Evolutionary conservation across 2,797 vertebrate genomes (phyloP), one percentile per base, ranked within the genome.

Genomic region (Heliangelus exortis): DNA sequence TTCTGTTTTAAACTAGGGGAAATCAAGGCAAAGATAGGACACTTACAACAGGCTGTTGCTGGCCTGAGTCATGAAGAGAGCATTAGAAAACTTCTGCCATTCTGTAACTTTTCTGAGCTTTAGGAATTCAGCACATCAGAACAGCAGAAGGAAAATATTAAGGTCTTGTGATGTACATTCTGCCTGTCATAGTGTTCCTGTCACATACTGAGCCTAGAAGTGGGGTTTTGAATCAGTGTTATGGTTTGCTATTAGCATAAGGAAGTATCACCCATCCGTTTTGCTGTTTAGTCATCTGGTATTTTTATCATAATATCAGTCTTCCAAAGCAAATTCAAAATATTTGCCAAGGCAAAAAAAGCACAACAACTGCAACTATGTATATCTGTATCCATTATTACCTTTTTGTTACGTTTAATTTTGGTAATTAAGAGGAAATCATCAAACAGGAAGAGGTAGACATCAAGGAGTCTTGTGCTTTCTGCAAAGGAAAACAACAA

Each of bases 361-460:
- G 3, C 29, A 1, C 2, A 14, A 1, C 2, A 14, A 50, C 11
- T 2, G 2, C 47, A 79, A 23, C 10, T 26, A 7, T 13, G 6
- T 48, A 9, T 54, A 34, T 71, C 34, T 81, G 23, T 57, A 26
- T 18, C 45, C 4, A 18, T 88, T 65, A 77, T 97, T 97, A 99
- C 98, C 98, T 99, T 99, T 98, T 98, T 99, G 97, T 96, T 98
- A 66, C 97, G 97, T 97, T 99, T 99, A 47, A 98, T 98, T 98
- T 99, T 99, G 36, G 98, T 99, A 96, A 99, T 98, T 88, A 99
- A 97, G 82, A 99, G 97, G 96, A 99, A 99, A 97, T 99, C 98
- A 34, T 99, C 97, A 15, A 99, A 99, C 89, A 99, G 98, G 97
- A 99, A 99, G 84, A 99, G 93, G 87, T 98, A 99, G 73, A 98